A percentile compares a stretch with the other conserved stretches of the same genome.
Conservation (phyloP, 64 coral and sea anemone species). For the Actinia equina region DNA sequence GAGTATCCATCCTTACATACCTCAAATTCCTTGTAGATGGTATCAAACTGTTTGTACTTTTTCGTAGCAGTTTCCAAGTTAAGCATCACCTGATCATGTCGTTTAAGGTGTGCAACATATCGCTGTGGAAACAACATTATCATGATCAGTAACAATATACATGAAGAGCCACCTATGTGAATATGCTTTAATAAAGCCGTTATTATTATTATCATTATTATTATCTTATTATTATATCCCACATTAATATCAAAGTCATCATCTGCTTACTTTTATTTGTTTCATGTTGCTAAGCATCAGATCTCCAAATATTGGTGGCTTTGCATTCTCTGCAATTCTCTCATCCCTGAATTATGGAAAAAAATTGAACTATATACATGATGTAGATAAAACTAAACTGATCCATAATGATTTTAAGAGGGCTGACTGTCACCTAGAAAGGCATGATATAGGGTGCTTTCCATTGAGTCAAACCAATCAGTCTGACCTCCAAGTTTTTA, state of each 20-base stretch:
- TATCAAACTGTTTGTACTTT: slow-evolving; percentile 86
- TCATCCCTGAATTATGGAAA: background rate
- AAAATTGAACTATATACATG: background rate
- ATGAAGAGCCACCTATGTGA: too few species aligned
- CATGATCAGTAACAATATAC: background rate
- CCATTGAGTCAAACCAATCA: too few species aligned
- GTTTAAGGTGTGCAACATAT: slow-evolving; percentile 73
- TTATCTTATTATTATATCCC: too few species aligned
- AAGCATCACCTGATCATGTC: slow-evolving; percentile 90
- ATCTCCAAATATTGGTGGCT: slow-evolving; percentile 76
- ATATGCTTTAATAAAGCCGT: too few species aligned
- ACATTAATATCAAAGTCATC: background rate
- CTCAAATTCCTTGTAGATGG: slow-evolving; percentile 98
- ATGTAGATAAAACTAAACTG: too few species aligned
- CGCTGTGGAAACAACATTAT: slow-evolving; percentile 38
- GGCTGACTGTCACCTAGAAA: too few species aligned
- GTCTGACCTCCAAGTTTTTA: too few species aligned
- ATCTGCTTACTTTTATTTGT: slow-evolving; percentile 69
- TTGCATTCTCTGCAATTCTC: slow-evolving; percentile 23
- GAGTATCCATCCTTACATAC: slow-evolving; percentile 16
- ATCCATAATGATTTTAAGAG: too few species aligned
- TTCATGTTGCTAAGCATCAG: slow-evolving; percentile 82
- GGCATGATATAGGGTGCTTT: too few species aligned
- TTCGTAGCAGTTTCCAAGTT: slow-evolving; percentile 78
- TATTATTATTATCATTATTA: too few species aligned